Evolutionary conservation across 2,888 invertebrate species (phyloP).

Genomic region (Athalia circularis): DNA sequence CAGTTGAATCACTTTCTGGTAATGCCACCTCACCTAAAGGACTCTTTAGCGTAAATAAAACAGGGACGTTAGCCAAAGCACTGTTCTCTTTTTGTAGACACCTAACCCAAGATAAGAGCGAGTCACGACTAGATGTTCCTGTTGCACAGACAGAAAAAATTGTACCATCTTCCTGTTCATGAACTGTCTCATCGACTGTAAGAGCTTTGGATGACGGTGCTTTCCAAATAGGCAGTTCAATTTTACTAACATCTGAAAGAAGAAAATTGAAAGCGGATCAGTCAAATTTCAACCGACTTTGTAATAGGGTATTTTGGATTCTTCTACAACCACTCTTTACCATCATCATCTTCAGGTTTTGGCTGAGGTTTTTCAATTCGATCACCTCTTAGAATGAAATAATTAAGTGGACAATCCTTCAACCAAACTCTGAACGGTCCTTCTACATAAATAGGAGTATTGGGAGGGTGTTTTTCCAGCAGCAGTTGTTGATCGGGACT

Average conservation of each 20-base stretch:
- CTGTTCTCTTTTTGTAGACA: slow-evolving; percentile 87
- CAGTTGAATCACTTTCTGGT: slow-evolving; percentile 1
- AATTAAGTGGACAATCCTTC: slow-evolving; percentile 84
- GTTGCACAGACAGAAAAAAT: slow-evolving; percentile 93
- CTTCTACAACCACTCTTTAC: slow-evolving; percentile 72
- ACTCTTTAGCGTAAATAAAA: slow-evolving; percentile 85
- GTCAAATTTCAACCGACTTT: no score
- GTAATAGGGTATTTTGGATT: not conserved
- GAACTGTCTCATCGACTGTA: slow-evolving; percentile 79
- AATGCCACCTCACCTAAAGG: slow-evolving; percentile 22
- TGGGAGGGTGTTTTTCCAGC: slow-evolving; percentile 79
- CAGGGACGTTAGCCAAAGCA: slow-evolving; percentile 83
- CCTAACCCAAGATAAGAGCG: slow-evolving; percentile 93
- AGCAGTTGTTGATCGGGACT: slow-evolving; percentile 85
- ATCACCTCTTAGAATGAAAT: slow-evolving; percentile 88
- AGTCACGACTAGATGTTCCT: slow-evolving; percentile 92
- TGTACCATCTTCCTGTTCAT: slow-evolving; percentile 95
- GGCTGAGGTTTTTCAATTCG: slow-evolving; percentile 72
- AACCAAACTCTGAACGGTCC: slow-evolving; percentile 91
- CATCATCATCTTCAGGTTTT: slow-evolving; percentile 78
- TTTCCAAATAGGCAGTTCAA: slow-evolving; percentile 77
- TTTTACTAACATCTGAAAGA: slow-evolving; percentile 82
- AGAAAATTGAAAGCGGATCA: no score
- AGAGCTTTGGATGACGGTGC: slow-evolving; percentile 73
- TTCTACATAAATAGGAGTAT: slow-evolving; percentile 85